Evolutionary conservation across 2,797 vertebrate genomes (phyloP).

Genomic region (Luscinia luscinia): DNA sequence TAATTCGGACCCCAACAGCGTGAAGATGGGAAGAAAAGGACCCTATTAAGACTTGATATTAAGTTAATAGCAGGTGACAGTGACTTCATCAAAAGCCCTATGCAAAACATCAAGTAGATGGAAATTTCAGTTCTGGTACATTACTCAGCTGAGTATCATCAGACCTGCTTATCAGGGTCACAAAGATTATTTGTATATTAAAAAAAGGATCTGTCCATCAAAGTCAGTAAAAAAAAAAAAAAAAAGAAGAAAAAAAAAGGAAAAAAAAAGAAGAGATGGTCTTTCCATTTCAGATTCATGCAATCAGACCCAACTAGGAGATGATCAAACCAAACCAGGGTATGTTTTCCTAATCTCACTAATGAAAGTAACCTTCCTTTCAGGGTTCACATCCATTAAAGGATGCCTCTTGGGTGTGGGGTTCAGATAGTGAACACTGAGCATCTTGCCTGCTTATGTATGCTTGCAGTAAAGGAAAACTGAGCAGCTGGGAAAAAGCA

Average conservation of each 20-base stretch:
- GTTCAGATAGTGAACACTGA: neutral
- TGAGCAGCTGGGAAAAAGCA: neutral
- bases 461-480: neutral
- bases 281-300: constrained; percentile 10
- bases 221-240: constrained; percentile 33
- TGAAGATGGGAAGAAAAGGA: constrained; percentile 81
- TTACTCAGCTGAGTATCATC: constrained; percentile 82
- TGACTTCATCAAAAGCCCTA: constrained; percentile 81
- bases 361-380: constrained; percentile 54
- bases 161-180: constrained; percentile 83
- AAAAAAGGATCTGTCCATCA: constrained; percentile 75
- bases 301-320: constrained; percentile 14
- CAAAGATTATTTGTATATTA: constrained; percentile 84
- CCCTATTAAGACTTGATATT: constrained; percentile 84
- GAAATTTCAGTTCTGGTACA: constrained; percentile 86
- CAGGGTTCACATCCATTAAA: constrained; percentile 14
- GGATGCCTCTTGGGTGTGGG: neutral
- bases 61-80: constrained; percentile 86
- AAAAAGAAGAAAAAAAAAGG: neutral
- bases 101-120: constrained; percentile 81
- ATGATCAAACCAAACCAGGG: constrained; percentile 38
- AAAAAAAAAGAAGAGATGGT: neutral
- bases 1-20: constrained; percentile 80
- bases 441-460: neutral
- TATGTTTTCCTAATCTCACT: constrained; percentile 32